Percentiles rank a stretch among this genome's conserved stretches.
Conservation (phyloP, 1,140 invertebrate genomes). For the Kradibia gibbosae region DNA sequence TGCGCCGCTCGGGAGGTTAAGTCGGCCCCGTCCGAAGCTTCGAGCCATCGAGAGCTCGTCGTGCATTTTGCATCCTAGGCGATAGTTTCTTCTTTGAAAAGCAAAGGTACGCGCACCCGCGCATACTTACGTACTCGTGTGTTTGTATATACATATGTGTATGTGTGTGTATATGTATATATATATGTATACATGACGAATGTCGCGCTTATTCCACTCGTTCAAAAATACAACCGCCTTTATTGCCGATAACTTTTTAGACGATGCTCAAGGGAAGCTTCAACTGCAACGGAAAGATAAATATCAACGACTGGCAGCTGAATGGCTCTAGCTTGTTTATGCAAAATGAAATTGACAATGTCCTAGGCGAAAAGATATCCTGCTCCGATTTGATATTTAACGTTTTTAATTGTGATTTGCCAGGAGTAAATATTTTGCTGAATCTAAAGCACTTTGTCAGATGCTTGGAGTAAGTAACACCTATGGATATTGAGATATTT, state of each 20-base stretch:
- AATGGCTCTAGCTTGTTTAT: constrained; percentile 52
- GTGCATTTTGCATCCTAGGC: too few species aligned
- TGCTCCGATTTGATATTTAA: constrained; percentile 47
- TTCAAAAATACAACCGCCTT: too few species aligned
- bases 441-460: constrained; percentile 60
- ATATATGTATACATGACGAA: too few species aligned
- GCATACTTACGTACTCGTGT: too few species aligned
- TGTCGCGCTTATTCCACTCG: too few species aligned
- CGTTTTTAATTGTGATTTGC: constrained; percentile 59
- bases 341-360: constrained; percentile 58
- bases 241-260: background rate
- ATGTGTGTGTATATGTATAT: too few species aligned
- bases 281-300: constrained; percentile 63
- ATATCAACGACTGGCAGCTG: constrained; percentile 62
- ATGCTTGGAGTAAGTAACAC: constrained; percentile 64
- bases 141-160: too few species aligned
- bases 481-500: background rate
- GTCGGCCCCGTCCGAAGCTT: too few species aligned
- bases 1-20: too few species aligned
- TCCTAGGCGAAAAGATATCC: constrained; percentile 46
- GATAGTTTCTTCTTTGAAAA: too few species aligned
- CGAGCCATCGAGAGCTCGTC: too few species aligned
- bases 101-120: too few species aligned
- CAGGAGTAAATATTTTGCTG: constrained; percentile 58
- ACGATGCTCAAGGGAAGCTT: constrained; percentile 51